A percentile compares a stretch with the other conserved stretches of the same genome.
Evolutionary conservation across 2,888 invertebrate species (phyloP).

Genomic region (Acrobeloides nanus): DNA sequence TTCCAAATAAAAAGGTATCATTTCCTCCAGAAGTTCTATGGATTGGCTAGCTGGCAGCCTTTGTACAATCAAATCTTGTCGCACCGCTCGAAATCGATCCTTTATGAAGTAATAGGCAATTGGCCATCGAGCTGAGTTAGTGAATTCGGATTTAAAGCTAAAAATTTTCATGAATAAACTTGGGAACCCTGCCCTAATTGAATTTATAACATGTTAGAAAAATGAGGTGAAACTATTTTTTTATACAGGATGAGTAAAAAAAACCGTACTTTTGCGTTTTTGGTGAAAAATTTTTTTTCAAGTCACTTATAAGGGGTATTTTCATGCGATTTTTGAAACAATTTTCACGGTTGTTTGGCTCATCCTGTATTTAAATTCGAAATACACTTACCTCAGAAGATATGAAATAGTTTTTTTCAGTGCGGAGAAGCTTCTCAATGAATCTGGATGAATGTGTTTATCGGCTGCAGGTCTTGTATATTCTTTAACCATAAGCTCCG

Average conservation of each 20-base stretch:
- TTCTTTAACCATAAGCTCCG: constrained; percentile 7
- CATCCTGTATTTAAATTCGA: too few species aligned
- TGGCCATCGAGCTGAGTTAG: constrained; percentile 14
- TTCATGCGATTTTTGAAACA: too few species aligned
- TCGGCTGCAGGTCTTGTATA: constrained; percentile 17
- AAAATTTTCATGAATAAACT: too few species aligned
- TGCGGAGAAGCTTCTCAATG: constrained; percentile 3
- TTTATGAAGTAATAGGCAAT: constrained; percentile 14
- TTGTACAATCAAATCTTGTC: constrained; percentile 18
- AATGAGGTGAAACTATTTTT: too few species aligned
- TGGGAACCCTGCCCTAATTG: too few species aligned
- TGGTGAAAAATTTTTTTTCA: too few species aligned
- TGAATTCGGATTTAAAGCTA: too few species aligned
- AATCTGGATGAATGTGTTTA: constrained; percentile 9
- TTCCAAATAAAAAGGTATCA: not conserved
- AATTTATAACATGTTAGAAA: too few species aligned
- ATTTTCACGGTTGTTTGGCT: too few species aligned
- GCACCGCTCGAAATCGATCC: constrained; percentile 18
- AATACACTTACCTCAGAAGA: not conserved
- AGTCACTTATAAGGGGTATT: too few species aligned
- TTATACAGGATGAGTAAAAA: too few species aligned
- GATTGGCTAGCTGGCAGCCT: not conserved
- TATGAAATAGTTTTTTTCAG: not conserved
- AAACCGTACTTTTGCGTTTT: too few species aligned
- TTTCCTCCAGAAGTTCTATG: not conserved